Evolutionary conservation across 1,140 invertebrate genomes (phyloP).

Genomic region (Papilio xuthus): DNA sequence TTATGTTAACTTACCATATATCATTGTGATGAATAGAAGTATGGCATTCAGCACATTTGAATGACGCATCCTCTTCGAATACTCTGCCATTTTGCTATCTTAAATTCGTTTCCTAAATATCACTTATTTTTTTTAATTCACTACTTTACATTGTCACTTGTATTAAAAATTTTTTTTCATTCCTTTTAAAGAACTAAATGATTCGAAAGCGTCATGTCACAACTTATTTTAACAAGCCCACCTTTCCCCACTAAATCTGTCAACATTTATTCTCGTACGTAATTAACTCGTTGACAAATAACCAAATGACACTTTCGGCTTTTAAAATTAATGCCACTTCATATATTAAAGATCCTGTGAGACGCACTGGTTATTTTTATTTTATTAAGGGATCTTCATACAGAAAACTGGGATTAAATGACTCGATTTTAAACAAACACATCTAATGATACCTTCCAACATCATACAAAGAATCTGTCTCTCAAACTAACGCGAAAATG

Average conservation of each 20-base stretch:
- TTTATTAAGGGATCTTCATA: conserved; percentile 57
- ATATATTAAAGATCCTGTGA: conserved; percentile 62
- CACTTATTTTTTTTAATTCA: conserved; percentile 55
- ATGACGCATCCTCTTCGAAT: conserved; percentile 67
- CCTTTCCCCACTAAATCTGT: conserved; percentile 65
- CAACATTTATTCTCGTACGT: conserved; percentile 66
- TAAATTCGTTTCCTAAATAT: conserved; percentile 49
- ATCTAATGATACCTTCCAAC: conserved; percentile 52
- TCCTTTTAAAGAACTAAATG: conserved; percentile 36
- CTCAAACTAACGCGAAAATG: conserved; percentile 59
- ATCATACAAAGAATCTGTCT: conserved; percentile 53
- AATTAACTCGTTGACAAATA: conserved; percentile 76
- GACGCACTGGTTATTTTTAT: conserved; percentile 65
- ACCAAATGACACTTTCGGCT: conserved; percentile 60
- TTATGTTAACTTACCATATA: conserved; percentile 69
- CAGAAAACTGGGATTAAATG: conserved; percentile 55
- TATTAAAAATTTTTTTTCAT: conserved; percentile 29
- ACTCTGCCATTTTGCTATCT: conserved; percentile 66
- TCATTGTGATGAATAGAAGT: conserved; percentile 68
- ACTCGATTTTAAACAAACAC: conserved; percentile 49
- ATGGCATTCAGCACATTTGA: conserved; percentile 71
- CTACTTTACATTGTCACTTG: conserved; percentile 66
- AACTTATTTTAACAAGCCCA: conserved; percentile 58
- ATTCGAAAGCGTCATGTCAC: conserved; percentile 57
- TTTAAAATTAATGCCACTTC: conserved; percentile 66